Evolutionary conservation across 2,797 vertebrate genomes (phyloP).

Genomic region (Urosaurus nigricauda): DNA sequence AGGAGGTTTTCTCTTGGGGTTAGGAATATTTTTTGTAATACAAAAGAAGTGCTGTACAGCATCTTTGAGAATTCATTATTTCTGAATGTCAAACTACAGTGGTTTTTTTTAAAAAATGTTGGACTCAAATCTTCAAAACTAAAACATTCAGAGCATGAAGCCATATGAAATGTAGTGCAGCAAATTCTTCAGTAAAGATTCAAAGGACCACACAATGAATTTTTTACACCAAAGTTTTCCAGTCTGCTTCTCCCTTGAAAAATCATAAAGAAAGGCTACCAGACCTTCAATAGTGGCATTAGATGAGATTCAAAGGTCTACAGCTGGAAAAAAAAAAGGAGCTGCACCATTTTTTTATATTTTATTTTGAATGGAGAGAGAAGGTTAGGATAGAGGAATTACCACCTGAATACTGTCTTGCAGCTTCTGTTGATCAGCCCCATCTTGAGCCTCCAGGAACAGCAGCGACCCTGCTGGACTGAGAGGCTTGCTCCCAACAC

Average conservation of each 20-base stretch:
- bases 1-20: background rate
- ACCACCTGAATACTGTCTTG: conserved; percentile 86
- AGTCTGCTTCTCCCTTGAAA: background rate
- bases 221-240: background rate
- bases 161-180: background rate
- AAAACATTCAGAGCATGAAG: background rate
- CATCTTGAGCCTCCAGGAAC: conserved; percentile 85
- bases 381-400: conserved; percentile 49
- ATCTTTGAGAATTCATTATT: background rate
- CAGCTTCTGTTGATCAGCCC: conserved; percentile 84
- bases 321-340: background rate
- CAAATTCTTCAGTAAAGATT: background rate
- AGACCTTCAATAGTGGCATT: too few relatives aligned
- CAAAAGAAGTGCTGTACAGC: background rate
- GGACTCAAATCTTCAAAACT: background rate
- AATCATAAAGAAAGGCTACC: background rate
- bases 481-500: conserved; percentile 92
- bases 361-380: conserved; percentile 6
- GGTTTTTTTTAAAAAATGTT: background rate
- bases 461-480: conserved; percentile 83
- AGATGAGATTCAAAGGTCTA: background rate
- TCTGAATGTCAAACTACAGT: conserved; percentile 3
- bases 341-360: background rate
- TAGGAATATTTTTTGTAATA: background rate
- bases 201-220: background rate